phyloP scores from a whole-genome alignment of 2,113 vertebrate genomes.

The Myrmecophaga tridactyla region DNA sequence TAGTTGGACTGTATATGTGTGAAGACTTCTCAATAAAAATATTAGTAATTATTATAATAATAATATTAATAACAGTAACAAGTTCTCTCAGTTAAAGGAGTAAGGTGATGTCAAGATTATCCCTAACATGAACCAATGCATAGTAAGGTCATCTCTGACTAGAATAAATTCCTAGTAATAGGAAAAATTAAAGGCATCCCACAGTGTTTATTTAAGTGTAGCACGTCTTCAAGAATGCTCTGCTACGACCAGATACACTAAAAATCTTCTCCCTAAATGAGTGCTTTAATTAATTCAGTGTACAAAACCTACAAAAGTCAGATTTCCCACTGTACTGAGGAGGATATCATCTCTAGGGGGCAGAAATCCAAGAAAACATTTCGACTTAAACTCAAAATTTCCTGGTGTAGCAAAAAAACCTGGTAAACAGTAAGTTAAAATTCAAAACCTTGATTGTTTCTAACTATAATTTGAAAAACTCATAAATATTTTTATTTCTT shows the following conservation, averaged over 20 bases:
- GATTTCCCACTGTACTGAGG: background rate
- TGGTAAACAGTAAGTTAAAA: background rate
- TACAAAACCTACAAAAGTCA: constrained; percentile 22
- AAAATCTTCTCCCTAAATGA: background rate
- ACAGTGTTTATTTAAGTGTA: background rate
- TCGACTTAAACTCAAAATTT: constrained; percentile 9
- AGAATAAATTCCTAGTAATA: background rate
- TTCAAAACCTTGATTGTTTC: background rate
- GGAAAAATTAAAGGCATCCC: constrained; percentile 2
- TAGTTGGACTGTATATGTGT: too few relatives aligned
- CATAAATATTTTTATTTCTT: background rate
- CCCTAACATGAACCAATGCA: background rate
- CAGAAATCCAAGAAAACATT: constrained; percentile 30
- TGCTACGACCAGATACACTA: background rate
- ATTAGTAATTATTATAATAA: too few relatives aligned
- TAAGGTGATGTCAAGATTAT: background rate
- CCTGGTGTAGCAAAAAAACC: background rate
- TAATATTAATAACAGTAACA: too few relatives aligned
- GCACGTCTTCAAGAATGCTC: background rate
- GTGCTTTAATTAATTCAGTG: background rate
- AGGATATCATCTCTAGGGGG: background rate
- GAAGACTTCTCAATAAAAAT: too few relatives aligned
- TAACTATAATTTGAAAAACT: background rate
- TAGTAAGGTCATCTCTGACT: background rate
- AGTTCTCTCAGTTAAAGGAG: background rate